Base-by-base conservation (phyloP, 2,888 invertebrate species). In the Mesorhabditis belari region DNA sequence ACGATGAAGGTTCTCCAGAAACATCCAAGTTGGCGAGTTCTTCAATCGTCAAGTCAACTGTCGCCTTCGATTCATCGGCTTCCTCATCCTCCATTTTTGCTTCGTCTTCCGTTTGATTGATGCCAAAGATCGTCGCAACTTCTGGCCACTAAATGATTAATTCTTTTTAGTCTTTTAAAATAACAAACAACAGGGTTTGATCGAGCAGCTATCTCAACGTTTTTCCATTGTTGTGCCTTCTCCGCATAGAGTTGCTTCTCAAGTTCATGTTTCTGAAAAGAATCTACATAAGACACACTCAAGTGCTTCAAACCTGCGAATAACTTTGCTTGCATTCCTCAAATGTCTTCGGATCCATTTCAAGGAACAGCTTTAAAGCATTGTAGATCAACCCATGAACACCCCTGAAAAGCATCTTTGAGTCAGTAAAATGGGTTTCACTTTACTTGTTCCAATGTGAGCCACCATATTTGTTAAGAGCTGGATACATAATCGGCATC, bases 261-360 rank as follows among this genome's bases (percentile, higher is more conserved):
- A 60, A 60, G 55, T 27, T 66, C 68, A n/a, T 69, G 64, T 44
- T n/a, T n/a, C n/a, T n/a, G n/a, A n/a, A n/a, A n/a, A n/a, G n/a
- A n/a, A n/a, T n/a, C n/a, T n/a, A n/a, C n/a, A n/a, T n/a, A n/a
- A n/a, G n/a, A n/a, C n/a, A n/a, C n/a, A n/a, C n/a, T n/a, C n/a
- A n/a, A n/a, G n/a, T n/a, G n/a, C n/a, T n/a, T n/a, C n/a, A n/a
- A n/a, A 66, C 63, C 53, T 92, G 91, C 86, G 95, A 95, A 86
- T 95, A 98, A 85, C 91, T 91, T 82, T 93, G 90, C 82, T 95
- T 91, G 84, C 96, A 88, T 86, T 96, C 95, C 83, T 99, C 96
- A 82, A 99, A 98, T 75, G 98, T 87, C 84, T 93, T 94, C 82
- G 94, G 93, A 83, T 90, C 90, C 88, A 90, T 90, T 82, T 90